These are phyloP conservation scores for Ormia ochracea DNA, from an alignment of 2,888 invertebrate species.

Conservation along the genomic window DNA sequence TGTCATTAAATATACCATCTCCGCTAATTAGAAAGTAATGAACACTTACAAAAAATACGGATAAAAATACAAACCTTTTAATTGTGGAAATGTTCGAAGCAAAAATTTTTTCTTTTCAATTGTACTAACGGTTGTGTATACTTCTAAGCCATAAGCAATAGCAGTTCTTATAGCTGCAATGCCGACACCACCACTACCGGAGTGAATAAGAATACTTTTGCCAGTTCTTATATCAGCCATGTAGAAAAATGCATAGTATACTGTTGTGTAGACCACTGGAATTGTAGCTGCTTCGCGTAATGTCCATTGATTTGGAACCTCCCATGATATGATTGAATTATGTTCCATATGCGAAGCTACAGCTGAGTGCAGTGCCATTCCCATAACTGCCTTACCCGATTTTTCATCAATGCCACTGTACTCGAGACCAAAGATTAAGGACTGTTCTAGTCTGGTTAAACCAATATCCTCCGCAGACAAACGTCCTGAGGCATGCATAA, in stretches of 20 bases:
- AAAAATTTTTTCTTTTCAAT: slow-evolving; percentile 81
- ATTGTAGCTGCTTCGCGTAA: slow-evolving; percentile 86
- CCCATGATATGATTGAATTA: slow-evolving; percentile 78
- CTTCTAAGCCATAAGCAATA: slow-evolving; percentile 80
- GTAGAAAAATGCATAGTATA: slow-evolving; percentile 78
- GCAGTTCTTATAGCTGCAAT: slow-evolving; percentile 85
- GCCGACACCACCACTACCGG: slow-evolving; percentile 85
- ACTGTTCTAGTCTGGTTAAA: slow-evolving; percentile 79
- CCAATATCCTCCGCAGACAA: slow-evolving; percentile 87
- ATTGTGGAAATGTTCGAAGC: slow-evolving; percentile 76
- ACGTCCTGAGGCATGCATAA: slow-evolving; percentile 93
- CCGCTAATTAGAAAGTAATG: too few species aligned
- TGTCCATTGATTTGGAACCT: slow-evolving; percentile 84
- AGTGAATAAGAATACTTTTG: slow-evolving; percentile 78
- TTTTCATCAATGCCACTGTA: slow-evolving; percentile 78
- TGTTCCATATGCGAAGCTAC: slow-evolving; percentile 77
- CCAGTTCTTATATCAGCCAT: slow-evolving; percentile 70
- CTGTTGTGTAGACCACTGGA: slow-evolving; percentile 86
- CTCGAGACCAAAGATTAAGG: slow-evolving; percentile 82
- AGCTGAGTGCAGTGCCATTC: slow-evolving; percentile 77
- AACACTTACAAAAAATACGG: too few species aligned
- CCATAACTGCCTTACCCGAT: slow-evolving; percentile 81
- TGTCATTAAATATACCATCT: too few species aligned
- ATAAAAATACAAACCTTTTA: slow-evolving; percentile 76
- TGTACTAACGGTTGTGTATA: slow-evolving; percentile 83